Percentiles rank a stretch among this genome's conserved stretches.
Conservation (phyloP, 2,113 vertebrate genomes). For the Brachionichthys hirsutus region DNA sequence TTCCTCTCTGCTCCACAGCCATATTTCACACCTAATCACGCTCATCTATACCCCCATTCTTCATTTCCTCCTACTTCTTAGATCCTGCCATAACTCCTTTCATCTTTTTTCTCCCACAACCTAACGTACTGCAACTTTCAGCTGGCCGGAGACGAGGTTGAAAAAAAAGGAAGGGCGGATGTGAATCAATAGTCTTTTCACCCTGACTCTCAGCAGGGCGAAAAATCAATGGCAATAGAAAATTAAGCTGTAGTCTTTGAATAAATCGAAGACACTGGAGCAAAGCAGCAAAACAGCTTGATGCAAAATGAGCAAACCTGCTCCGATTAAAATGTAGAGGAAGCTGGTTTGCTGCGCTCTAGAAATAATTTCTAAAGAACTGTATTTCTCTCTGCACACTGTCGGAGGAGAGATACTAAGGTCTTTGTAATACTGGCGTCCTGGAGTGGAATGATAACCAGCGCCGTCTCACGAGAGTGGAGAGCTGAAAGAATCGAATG, state of each 20-base stretch:
- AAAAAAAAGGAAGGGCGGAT: conserved; percentile 29
- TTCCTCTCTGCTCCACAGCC: conserved; percentile 15
- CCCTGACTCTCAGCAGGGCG: conserved; percentile 46
- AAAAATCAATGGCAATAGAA: conserved; percentile 69
- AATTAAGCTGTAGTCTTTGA: conserved; percentile 71
- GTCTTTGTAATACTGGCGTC: conserved; percentile 38
- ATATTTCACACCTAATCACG: conserved; percentile 22
- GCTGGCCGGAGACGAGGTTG: conserved; percentile 38
- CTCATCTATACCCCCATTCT: conserved; percentile 7
- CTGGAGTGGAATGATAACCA: conserved; percentile 46
- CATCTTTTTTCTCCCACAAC: conserved; percentile 2
- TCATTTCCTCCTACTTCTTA: background rate
- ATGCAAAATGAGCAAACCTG: conserved; percentile 39
- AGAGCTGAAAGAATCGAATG: conserved; percentile 25
- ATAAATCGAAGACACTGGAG: conserved; percentile 60
- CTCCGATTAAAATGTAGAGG: conserved; percentile 52
- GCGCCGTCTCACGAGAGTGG: conserved; percentile 8
- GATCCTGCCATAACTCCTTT: conserved; percentile 1
- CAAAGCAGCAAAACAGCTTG: conserved; percentile 35
- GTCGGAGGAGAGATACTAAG: conserved; percentile 24
- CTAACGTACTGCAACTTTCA: conserved; percentile 34
- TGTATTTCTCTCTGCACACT: conserved; percentile 21
- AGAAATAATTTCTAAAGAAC: conserved; percentile 26
- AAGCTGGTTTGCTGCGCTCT: conserved; percentile 21
- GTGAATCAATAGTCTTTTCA: conserved; percentile 68